Percentiles rank a stretch among this genome's conserved stretches.
These are phyloP conservation scores for Phaonia tiefii DNA, from an alignment of 2,888 invertebrate genomes.

Conservation along the genomic window DNA sequence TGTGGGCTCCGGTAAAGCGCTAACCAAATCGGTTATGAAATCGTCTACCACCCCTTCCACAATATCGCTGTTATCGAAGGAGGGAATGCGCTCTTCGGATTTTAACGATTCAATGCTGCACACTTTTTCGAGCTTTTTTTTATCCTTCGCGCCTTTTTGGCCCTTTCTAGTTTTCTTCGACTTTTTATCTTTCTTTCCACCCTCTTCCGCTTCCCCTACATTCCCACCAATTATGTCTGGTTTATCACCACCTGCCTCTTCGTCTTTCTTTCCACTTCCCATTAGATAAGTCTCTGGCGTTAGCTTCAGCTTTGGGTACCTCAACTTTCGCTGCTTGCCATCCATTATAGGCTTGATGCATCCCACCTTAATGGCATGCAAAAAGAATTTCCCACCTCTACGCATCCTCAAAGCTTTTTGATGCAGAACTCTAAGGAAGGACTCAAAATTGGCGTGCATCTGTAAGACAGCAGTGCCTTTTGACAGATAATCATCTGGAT, in stretches of 20 bases:
- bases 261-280: constrained; percentile 45
- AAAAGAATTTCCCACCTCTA: constrained; percentile 77
- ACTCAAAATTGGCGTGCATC: constrained; percentile 84
- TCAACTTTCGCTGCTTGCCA: constrained; percentile 69
- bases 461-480: constrained; percentile 83
- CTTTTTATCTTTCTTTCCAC: constrained; percentile 32
- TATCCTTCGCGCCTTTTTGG: constrained; percentile 48
- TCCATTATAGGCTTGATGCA: constrained; percentile 74
- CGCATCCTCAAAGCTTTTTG: constrained; percentile 80
- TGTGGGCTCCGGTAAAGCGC: constrained; percentile 67
- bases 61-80: constrained; percentile 71
- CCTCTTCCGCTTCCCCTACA: neutral
- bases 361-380: constrained; percentile 83
- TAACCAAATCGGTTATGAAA: constrained; percentile 72
- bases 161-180: constrained; percentile 52
- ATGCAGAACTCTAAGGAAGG: constrained; percentile 82
- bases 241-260: neutral
- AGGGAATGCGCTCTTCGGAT: constrained; percentile 72
- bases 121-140: constrained; percentile 65
- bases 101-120: constrained; percentile 76
- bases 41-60: constrained; percentile 71
- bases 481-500: constrained; percentile 79
- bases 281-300: constrained; percentile 71
- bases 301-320: constrained; percentile 73
- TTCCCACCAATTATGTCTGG: neutral